Evolutionary conservation across 2,113 vertebrate species (phyloP).

Genomic region (Malurus cyaneus): DNA sequence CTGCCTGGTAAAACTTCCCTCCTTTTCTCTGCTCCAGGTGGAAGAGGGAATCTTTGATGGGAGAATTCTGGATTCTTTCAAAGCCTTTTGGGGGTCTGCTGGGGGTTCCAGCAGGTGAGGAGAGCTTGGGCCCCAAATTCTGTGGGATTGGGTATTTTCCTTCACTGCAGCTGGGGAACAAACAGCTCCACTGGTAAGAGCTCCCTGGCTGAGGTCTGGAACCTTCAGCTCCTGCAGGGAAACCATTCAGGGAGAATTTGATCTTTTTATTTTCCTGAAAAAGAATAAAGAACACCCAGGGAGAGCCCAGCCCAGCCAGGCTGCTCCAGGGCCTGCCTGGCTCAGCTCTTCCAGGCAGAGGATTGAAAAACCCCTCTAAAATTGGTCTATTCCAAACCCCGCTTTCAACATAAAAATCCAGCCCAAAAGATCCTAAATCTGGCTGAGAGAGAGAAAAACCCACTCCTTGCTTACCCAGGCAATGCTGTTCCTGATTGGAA

Average conservation of each 20-base stretch:
- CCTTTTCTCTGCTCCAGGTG: not conserved
- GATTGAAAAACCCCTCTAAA: not conserved
- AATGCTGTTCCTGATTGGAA: not conserved
- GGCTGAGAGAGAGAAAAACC: not conserved
- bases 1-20: not conserved
- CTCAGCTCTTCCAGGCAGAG: not conserved
- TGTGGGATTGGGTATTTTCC: not conserved
- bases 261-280: not conserved
- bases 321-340: not conserved
- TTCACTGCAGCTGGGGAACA: not conserved
- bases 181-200: accelerated
- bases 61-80: not conserved
- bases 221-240: not conserved
- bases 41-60: not conserved
- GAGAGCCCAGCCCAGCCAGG: not conserved
- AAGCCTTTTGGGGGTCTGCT: not conserved
- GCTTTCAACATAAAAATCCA: not conserved
- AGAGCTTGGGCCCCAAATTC: not conserved
- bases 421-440: not conserved
- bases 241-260: not conserved
- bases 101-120: not conserved
- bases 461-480: not conserved
- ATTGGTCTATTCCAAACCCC: not conserved
- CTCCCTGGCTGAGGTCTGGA: not conserved
- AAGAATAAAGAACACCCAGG: not conserved